phyloP scores from a whole-genome alignment of 2,113 vertebrate species.

The Pardalotus punctatus region DNA sequence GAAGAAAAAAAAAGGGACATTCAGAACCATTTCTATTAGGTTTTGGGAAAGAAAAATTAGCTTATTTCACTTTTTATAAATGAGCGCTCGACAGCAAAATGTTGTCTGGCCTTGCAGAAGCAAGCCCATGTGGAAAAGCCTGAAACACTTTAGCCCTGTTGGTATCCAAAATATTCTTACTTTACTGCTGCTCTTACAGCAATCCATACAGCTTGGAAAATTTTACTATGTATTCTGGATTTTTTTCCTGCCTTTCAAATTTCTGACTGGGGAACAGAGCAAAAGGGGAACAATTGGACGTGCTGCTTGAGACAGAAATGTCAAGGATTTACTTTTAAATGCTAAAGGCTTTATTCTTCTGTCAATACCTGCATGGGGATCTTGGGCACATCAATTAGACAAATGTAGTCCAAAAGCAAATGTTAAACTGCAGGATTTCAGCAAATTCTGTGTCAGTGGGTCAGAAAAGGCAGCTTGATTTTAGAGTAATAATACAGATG shows the following conservation, averaged over 20 bases:
- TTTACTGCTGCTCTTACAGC: background rate
- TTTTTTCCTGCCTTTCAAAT: background rate
- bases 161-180: background rate
- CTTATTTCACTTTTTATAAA: background rate
- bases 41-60: background rate
- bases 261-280: background rate
- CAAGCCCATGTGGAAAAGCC: background rate
- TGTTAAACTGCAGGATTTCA: background rate
- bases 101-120: background rate
- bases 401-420: background rate
- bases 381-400: background rate
- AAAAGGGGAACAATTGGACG: background rate
- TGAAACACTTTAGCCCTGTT: background rate
- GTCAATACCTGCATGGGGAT: background rate
- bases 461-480: background rate
- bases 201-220: background rate
- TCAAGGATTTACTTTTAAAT: constrained; percentile 15
- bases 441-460: background rate
- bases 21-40: background rate
- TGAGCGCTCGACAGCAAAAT: background rate
- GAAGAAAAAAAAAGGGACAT: constrained; percentile 8
- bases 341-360: background rate
- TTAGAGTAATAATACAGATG: background rate
- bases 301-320: background rate
- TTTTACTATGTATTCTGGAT: background rate